Evolutionary conservation across 2,797 vertebrate genomes (phyloP), one percentile per base, ranked within the genome.

Genomic region (Myotis daubentonii): DNA sequence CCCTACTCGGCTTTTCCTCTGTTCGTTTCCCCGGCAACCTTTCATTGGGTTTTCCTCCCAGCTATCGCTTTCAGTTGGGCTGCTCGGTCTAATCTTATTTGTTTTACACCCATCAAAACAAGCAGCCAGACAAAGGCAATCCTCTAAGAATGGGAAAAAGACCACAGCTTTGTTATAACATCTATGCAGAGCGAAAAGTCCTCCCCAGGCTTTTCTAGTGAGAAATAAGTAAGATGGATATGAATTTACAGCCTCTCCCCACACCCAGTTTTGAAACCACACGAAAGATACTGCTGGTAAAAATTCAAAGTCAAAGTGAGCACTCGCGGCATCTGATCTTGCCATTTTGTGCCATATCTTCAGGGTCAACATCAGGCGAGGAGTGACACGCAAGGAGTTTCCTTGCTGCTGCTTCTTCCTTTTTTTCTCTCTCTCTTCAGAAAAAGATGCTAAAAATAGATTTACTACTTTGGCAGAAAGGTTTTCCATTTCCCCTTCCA

Each of bases 101-200:
- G 98, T 99, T 98, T 98, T 98, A 98, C 98, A 98, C 98, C 98
- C 98, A 98, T 98, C 98, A 98, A 98, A 98, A 99, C 98, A 99
- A 98, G 98, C 98, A 98, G 98, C 98, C 97, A 98, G 98, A 99
- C 98, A 99, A 99, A 99, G 98, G 98, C 98, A 98, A 98, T 98
- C 98, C 98, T 98, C 98, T 98, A 98, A 98, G 98, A 99, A 98
- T 98, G 97, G 97, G 98, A 55, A 97, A 98, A 98, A 98, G 98
- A 98, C 98, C 98, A 98, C 94, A 98, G 98, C 98, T 98, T 98
- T 98, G 98, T 98, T 98, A 95, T 72, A 96, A 96, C 95, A 85
- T 96, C 95, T 96, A 95, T 96, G 95, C 93, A 72, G 74, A 95
- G 92, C 4, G 11, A 95, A 96, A 96, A 97, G 96, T 96, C 97